Percentiles rank a stretch among this genome's conserved stretches.
These are phyloP conservation scores for Elysia crispata DNA, from an alignment of 2,888 invertebrate genomes.

Conservation along the genomic window DNA sequence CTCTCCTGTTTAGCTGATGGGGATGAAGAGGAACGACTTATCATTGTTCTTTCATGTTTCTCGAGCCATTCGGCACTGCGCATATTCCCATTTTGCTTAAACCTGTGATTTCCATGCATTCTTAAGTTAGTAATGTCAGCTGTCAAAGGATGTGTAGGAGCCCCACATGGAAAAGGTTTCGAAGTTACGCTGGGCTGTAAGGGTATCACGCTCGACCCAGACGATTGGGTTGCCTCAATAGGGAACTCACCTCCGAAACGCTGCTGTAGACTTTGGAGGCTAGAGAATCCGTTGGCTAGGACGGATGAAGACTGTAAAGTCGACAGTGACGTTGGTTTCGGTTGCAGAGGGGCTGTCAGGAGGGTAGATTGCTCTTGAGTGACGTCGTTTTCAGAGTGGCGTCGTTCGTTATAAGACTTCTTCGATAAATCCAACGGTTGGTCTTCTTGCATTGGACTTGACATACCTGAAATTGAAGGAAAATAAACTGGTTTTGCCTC, in stretches of 20 bases:
- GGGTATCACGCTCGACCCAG: slow-evolving; percentile 46
- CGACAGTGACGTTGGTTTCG: not conserved
- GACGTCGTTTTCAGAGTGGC: not conserved
- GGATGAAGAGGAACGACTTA: not conserved
- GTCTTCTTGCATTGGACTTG: slow-evolving; percentile 14
- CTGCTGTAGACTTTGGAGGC: slow-evolving; percentile 70
- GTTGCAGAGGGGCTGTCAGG: not conserved
- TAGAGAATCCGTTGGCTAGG: slow-evolving; percentile 58
- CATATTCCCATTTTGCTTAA: no score
- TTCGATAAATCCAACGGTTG: slow-evolving; percentile 47
- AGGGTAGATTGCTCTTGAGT: not conserved
- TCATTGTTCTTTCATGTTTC: slow-evolving; percentile 22
- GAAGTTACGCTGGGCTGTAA: slow-evolving; percentile 52
- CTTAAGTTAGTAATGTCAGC: not conserved
- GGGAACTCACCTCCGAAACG: slow-evolving; percentile 70
- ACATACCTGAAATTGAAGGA: not conserved
- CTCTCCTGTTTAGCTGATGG: slow-evolving; percentile 16
- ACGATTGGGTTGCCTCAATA: slow-evolving; percentile 59
- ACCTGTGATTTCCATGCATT: no score
- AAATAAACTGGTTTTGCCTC: slow-evolving; percentile 7
- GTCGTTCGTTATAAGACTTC: slow-evolving; percentile 14
- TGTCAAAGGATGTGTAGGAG: slow-evolving; percentile 32
- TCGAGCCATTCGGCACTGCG: slow-evolving; percentile 26
- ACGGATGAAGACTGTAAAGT: not conserved
- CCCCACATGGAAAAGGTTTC: slow-evolving; percentile 11